phyloP scores from a whole-genome alignment of 2,797 vertebrate genomes.

The Gobionotothen gibberifrons region DNA sequence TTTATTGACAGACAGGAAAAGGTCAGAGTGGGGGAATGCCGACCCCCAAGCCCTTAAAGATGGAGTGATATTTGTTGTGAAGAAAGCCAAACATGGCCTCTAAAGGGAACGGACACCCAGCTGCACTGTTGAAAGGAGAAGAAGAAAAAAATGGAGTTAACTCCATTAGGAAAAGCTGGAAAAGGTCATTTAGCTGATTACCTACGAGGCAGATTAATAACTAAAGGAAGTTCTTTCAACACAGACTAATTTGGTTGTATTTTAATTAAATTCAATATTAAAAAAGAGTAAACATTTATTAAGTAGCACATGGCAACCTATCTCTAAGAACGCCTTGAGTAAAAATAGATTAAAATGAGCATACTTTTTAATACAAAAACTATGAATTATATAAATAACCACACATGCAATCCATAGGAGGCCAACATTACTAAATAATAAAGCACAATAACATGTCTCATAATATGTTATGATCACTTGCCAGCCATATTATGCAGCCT shows the following conservation, averaged over 20 bases:
- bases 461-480: too few species aligned
- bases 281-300: background rate
- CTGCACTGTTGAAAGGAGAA: conserved; percentile 52
- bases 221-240: background rate
- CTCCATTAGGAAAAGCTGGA: conserved; percentile 31
- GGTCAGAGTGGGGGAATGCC: conserved; percentile 65
- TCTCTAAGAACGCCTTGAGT: background rate
- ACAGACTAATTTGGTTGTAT: background rate
- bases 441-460: too few species aligned
- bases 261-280: conserved; percentile 15
- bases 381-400: too few species aligned
- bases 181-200: conserved; percentile 57
- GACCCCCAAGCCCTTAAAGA: conserved; percentile 46
- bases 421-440: too few species aligned
- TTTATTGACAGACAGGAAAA: conserved; percentile 72
- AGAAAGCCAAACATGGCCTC: conserved; percentile 71
- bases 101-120: conserved; percentile 49
- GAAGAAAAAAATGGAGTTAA: conserved; percentile 23
- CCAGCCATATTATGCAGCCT: too few species aligned
- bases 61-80: conserved; percentile 67
- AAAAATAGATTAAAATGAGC: background rate
- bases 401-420: too few species aligned
- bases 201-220: conserved; percentile 36
- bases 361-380: background rate
- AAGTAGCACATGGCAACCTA: background rate